Evolutionary conservation across 1,140 invertebrate genomes (phyloP).

Genomic region (Lycorma delicatula): DNA sequence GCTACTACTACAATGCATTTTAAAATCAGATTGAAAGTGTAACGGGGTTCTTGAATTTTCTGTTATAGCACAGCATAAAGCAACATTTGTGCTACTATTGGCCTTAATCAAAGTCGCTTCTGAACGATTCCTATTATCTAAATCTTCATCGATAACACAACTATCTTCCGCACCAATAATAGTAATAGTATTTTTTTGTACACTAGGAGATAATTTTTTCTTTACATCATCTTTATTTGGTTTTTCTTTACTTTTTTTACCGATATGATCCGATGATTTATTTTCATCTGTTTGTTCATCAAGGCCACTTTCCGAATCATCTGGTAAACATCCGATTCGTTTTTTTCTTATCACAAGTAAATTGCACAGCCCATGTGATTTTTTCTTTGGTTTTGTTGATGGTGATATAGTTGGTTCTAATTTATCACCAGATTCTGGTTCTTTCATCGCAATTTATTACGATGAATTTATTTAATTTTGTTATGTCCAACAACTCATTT

Average conservation of each 20-base stretch:
- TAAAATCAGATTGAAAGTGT: slow-evolving; percentile 14
- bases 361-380: slow-evolving; percentile 9
- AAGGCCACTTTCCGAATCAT: slow-evolving; percentile 7
- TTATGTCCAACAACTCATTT: too few species aligned
- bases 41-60: slow-evolving; percentile 21
- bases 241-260: not conserved
- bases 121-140: not conserved
- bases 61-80: slow-evolving; percentile 30
- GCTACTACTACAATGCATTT: slow-evolving; percentile 9
- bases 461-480: too few species aligned
- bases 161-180: not conserved
- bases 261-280: not conserved
- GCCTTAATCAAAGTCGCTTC: slow-evolving; percentile 1
- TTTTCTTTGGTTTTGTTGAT: slow-evolving; percentile 11
- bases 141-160: too few species aligned
- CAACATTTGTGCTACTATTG: slow-evolving; percentile 25
- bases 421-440: too few species aligned
- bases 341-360: slow-evolving; percentile 14
- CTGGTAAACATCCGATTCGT: slow-evolving; percentile 17
- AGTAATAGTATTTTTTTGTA: not conserved
- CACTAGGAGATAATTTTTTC: not conserved
- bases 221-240: not conserved
- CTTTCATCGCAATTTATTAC: too few species aligned
- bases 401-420: too few species aligned
- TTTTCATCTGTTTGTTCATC: slow-evolving; percentile 1